phyloP scores from a whole-genome alignment of 2,888 invertebrate species.

The Nycteola revayana region DNA sequence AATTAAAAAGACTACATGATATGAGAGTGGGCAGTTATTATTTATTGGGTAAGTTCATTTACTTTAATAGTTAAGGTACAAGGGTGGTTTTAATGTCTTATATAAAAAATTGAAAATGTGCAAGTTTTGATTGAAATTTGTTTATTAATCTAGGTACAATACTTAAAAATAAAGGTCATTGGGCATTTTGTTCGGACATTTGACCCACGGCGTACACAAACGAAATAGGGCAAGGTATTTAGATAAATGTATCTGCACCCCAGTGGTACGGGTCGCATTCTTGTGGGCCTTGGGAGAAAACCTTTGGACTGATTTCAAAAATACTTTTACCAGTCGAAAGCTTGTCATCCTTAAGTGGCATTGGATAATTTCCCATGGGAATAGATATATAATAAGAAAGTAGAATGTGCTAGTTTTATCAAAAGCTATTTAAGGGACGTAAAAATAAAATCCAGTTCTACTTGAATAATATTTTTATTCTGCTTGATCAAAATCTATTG shows the following conservation, averaged over 20 bases:
- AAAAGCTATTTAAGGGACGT: neutral
- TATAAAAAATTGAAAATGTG: too few relatives aligned
- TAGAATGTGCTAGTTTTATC: neutral
- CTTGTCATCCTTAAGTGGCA: neutral
- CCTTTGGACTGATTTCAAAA: slow-evolving; percentile 2
- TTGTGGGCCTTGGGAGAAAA: neutral
- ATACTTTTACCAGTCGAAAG: too few relatives aligned
- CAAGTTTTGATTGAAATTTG: too few relatives aligned
- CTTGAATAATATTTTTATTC: too few relatives aligned
- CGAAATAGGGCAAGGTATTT: slow-evolving; percentile 1
- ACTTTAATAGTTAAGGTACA: too few relatives aligned
- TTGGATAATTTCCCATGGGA: neutral
- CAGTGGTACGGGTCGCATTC: neutral
- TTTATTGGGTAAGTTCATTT: too few relatives aligned
- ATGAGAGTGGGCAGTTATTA: too few relatives aligned
- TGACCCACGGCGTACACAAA: too few relatives aligned
- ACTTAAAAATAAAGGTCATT: slow-evolving; percentile 2
- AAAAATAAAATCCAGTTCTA: neutral
- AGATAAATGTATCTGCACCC: neutral
- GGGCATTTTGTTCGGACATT: slow-evolving; percentile 1
- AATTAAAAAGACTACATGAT: too few relatives aligned
- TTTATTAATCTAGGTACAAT: too few relatives aligned
- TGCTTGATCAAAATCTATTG: slow-evolving; percentile 6
- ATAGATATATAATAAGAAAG: neutral
- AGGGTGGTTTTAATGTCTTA: too few relatives aligned